Conservation (phyloP, 2,888 invertebrate species). For the Luperina testacea region DNA sequence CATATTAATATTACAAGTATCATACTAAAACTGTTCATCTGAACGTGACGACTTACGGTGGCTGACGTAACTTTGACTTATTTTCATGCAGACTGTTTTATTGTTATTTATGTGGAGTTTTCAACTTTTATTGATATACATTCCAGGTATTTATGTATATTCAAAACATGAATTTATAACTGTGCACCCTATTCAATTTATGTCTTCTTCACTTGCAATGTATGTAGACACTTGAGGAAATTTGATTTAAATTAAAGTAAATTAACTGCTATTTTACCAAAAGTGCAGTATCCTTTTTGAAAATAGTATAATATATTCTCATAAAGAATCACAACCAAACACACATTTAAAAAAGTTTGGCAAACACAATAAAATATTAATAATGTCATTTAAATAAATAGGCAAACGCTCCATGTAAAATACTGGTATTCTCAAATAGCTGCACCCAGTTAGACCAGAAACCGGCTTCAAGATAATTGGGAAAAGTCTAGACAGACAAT, state of each 20-base stretch:
- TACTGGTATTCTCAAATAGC: neutral
- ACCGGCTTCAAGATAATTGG: neutral
- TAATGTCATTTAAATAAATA: neutral
- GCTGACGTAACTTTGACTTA: conserved; percentile 43
- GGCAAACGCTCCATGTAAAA: neutral
- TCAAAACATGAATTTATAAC: conserved; percentile 29
- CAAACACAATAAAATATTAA: neutral
- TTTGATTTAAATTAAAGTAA: neutral
- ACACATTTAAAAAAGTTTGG: neutral
- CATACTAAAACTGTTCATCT: conserved; percentile 30
- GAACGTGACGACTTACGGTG: conserved; percentile 49
- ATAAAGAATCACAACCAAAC: neutral
- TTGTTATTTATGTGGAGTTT: conserved; percentile 47
- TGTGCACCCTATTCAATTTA: conserved; percentile 13
- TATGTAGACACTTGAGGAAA: neutral
- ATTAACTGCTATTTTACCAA: neutral
- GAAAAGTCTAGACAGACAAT: neutral
- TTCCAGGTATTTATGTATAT: conserved; percentile 31
- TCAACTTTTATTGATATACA: conserved; percentile 46
- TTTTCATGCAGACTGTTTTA: conserved; percentile 51
- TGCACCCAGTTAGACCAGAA: neutral
- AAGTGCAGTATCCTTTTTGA: neutral
- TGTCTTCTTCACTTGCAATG: conserved; percentile 4
- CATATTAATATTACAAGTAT: conserved; percentile 61
- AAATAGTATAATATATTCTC: neutral